Evolutionary conservation across 2,888 invertebrate species (phyloP), one percentile per base, ranked within the genome.

Genomic region (Pasiphila rectangulata): DNA sequence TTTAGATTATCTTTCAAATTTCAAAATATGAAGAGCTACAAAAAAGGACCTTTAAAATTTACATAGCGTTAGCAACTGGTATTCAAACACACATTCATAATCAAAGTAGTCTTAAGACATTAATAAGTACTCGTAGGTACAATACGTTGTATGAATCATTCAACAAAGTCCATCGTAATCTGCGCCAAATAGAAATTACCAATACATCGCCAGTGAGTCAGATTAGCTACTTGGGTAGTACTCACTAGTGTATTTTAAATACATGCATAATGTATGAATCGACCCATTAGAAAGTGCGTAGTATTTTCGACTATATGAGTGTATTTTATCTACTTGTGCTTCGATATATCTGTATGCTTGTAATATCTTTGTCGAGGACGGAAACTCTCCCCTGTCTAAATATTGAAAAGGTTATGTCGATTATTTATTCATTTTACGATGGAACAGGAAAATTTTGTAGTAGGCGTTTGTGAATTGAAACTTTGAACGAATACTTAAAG

Each of bases 201-300:
- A 35, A 29, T 21, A 34, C 20, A n/a, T 16, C 30, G 43, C 24
- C 43, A 27, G 35, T 49, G 48, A 49, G 35, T 49, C 49, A 49
- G 39, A 20, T 34, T 30, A 17, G 21, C 39, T n/a, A 32, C n/a
- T n/a, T n/a, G n/a, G n/a, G n/a, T 41, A 19, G 12, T 17, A 17
- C 17, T 16, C 13, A n/a, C 16, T 16, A 32, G 21, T 23, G 37
- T 37, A 23, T 19, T 35, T 32, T 37, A 25, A 19, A 27, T 34
- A 41, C 19, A 42, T 48, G 38, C 30, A 41, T 45, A 35, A 49
- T 41, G 44, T 30, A 49, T 49, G 44, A 49, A 30, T n/a, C 38
- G 12, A 43, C 45, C 41, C 32, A 41, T 40, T 35, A 13, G 20
- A 35, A 35, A 40, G 44, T 41, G 40, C 30, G 40, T 40, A 49